phyloP scores from a whole-genome alignment of 1,140 invertebrate genomes.

The Scaptomyza hsui region DNA sequence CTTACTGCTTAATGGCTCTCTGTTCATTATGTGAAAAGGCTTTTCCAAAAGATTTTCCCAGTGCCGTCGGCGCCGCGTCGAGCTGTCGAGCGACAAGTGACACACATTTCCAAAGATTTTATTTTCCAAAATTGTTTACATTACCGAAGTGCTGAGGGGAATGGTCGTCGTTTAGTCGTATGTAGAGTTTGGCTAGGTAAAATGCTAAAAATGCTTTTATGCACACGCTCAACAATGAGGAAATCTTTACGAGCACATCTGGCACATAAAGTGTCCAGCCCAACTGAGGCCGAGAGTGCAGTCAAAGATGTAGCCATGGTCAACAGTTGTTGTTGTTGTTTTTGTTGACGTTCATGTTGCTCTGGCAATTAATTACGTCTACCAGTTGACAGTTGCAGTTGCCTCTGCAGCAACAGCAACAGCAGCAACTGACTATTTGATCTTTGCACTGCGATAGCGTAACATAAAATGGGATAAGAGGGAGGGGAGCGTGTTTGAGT shows the following conservation, averaged over 20 bases:
- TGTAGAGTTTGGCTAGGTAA: conserved; percentile 36
- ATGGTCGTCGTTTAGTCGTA: conserved; percentile 21
- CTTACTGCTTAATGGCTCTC: conserved; percentile 16
- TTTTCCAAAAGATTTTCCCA: conserved; percentile 31
- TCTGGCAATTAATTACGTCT: conserved; percentile 73
- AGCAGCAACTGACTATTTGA: conserved; percentile 67
- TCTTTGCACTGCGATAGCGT: conserved; percentile 76
- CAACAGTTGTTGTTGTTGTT: conserved; percentile 45
- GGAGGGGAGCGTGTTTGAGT: conserved; percentile 1
- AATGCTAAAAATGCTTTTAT: conserved; percentile 77
- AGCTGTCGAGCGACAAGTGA: conserved; percentile 49
- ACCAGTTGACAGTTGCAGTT: conserved; percentile 45
- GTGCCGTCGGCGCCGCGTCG: neutral
- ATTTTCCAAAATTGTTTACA: conserved; percentile 59
- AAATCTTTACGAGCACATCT: conserved; percentile 81
- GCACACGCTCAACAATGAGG: conserved; percentile 79
- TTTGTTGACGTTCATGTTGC: conserved; percentile 36
- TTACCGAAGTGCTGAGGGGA: neutral
- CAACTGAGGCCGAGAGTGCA: conserved; percentile 33
- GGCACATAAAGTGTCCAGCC: conserved; percentile 74
- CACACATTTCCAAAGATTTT: conserved; percentile 67
- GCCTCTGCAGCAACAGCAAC: conserved; percentile 35
- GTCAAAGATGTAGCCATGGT: conserved; percentile 51
- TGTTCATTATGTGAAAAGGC: conserved; percentile 28
- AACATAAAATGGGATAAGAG: conserved; percentile 20